These are phyloP conservation scores for Berghia stephanieae DNA, from an alignment of 1,140 invertebrate genomes.

Conservation along the genomic window DNA sequence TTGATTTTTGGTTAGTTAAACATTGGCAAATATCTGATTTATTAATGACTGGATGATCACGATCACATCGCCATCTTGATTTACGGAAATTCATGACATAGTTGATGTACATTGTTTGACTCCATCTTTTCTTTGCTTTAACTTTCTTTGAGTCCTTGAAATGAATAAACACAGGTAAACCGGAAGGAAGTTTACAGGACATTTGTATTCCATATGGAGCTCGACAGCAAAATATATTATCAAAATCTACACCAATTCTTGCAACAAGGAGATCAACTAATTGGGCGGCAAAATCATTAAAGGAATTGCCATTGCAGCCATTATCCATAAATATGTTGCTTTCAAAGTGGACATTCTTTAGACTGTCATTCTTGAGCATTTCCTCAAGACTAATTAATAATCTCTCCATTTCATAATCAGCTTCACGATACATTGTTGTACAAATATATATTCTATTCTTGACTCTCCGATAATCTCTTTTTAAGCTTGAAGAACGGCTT, in stretches of 20 bases:
- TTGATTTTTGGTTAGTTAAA: neutral
- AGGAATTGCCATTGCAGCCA: conserved; percentile 40
- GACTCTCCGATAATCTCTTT: neutral
- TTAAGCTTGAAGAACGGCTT: neutral
- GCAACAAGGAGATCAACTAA: conserved; percentile 43
- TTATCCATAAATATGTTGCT: conserved; percentile 61
- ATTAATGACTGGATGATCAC: conserved; percentile 5
- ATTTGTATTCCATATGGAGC: conserved; percentile 56
- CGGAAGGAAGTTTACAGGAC: conserved; percentile 37
- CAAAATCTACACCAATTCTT: conserved; percentile 38
- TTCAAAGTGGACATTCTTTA: conserved; percentile 43
- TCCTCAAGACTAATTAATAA: conserved; percentile 44
- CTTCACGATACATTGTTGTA: conserved; percentile 59
- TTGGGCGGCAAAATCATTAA: conserved; percentile 55
- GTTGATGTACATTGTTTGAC: conserved; percentile 57
- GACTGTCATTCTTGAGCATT: conserved; percentile 35
- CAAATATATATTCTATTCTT: conserved; percentile 48
- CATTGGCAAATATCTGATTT: neutral
- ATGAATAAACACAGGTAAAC: conserved; percentile 51
- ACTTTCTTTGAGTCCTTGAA: conserved; percentile 53
- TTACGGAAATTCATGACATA: conserved; percentile 50
- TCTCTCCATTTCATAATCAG: conserved; percentile 54
- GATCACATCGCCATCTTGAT: conserved; percentile 30
- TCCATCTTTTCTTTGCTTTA: conserved; percentile 58
- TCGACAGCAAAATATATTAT: conserved; percentile 36